These are phyloP conservation scores for Abrostola tripartita DNA, from an alignment of 2,888 invertebrate species.

Conservation along the genomic window DNA sequence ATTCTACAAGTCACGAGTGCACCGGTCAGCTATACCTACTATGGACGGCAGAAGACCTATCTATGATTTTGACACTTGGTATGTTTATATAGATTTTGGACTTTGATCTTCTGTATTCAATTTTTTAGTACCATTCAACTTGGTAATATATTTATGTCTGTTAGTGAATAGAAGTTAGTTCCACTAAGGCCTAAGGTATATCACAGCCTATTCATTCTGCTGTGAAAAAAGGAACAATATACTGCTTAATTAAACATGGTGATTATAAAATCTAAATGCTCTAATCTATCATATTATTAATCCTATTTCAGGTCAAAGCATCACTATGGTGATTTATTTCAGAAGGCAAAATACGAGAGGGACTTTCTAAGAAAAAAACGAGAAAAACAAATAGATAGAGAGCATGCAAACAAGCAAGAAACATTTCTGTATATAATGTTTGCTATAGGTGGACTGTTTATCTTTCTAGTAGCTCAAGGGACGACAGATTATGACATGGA, in stretches of 20 bases:
- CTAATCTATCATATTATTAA: not conserved
- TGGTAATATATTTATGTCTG: not conserved
- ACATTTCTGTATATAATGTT: constrained; percentile 64
- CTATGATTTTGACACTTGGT: constrained; percentile 95
- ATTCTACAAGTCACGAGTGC: constrained; percentile 90
- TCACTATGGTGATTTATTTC: constrained; percentile 84
- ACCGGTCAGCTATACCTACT: constrained; percentile 85
- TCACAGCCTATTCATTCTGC: not conserved
- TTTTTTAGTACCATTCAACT: not conserved
- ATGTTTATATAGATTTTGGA: constrained; percentile 29
- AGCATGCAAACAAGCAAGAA: constrained; percentile 66
- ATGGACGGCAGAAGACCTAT: constrained; percentile 90
- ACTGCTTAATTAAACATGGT: no score
- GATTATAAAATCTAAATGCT: no score
- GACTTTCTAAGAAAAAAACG: constrained; percentile 61
- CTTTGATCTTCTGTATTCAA: not conserved
- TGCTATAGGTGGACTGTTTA: constrained; percentile 62
- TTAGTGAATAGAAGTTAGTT: not conserved
- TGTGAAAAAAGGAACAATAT: no score
- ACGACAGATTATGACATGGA: constrained; percentile 72
- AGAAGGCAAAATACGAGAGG: constrained; percentile 69
- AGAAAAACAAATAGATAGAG: constrained; percentile 51
- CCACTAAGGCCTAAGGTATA: not conserved
- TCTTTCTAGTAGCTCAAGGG: constrained; percentile 66
- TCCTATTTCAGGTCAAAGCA: constrained; percentile 78